Evolutionary conservation across 2,113 vertebrate genomes (phyloP).

Genomic region (Silurus meridionalis): DNA sequence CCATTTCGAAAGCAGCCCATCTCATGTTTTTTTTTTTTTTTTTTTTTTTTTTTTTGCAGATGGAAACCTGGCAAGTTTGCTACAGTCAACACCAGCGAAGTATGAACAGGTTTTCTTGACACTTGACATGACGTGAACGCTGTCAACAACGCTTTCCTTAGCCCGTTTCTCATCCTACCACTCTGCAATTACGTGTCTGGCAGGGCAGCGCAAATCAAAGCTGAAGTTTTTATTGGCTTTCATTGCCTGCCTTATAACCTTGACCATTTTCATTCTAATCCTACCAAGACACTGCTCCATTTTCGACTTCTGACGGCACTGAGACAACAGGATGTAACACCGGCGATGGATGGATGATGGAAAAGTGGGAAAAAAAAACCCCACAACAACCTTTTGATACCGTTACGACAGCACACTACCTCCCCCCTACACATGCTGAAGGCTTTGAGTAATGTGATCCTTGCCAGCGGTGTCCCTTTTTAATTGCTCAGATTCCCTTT

Average conservation of each 20-base stretch:
- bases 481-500: conserved; percentile 67
- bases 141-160: conserved; percentile 39
- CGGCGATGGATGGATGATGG: neutral
- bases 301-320: conserved; percentile 24
- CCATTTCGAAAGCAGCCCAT: neutral
- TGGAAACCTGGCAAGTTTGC: neutral
- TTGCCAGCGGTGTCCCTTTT: conserved; percentile 55
- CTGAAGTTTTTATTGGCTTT: conserved; percentile 60
- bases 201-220: conserved; percentile 49
- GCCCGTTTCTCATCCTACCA: conserved; percentile 33
- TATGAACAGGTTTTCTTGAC: conserved; percentile 39
- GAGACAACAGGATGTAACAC: conserved; percentile 27
- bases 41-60: neutral
- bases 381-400: conserved; percentile 36
- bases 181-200: conserved; percentile 49
- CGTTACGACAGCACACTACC: neutral
- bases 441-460: conserved; percentile 56
- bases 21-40: neutral
- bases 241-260: conserved; percentile 54
- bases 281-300: conserved; percentile 29
- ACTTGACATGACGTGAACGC: conserved; percentile 36
- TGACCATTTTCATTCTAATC: conserved; percentile 50
- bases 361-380: neutral
- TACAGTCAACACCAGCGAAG: conserved; percentile 25
- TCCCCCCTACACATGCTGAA: conserved; percentile 25